phyloP scores from a whole-genome alignment of 2,888 invertebrate genomes.

The Druceiella hillmani region DNA sequence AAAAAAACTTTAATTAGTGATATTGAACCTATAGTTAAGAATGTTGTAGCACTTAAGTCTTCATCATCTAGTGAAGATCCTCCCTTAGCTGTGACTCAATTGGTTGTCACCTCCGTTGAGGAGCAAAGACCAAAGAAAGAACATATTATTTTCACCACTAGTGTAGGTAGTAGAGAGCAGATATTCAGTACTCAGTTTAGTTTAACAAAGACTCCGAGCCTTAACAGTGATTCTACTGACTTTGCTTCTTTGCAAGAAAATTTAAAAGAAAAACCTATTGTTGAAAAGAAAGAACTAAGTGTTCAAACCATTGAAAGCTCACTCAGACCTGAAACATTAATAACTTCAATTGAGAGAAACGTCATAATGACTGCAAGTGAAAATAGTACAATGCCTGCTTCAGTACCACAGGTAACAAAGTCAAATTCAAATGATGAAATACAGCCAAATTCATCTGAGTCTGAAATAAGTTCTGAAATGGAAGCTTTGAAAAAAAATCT shows the following conservation, averaged over 20 bases:
- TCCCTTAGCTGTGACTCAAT: background rate
- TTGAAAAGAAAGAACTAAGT: too few species aligned
- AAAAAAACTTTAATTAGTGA: background rate
- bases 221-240: constrained; percentile 59
- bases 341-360: too few species aligned
- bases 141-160: constrained; percentile 60
- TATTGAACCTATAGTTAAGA: background rate
- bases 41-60: background rate
- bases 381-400: too few species aligned
- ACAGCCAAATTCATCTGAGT: constrained; percentile 59
- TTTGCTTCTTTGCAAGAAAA: too few species aligned
- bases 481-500: constrained; percentile 38
- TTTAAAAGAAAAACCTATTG: too few species aligned
- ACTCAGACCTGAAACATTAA: too few species aligned
- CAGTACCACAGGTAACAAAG: constrained; percentile 10
- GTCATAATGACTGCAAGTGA: too few species aligned
- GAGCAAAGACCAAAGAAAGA: constrained; percentile 25
- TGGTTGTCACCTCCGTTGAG: background rate
- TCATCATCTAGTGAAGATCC: background rate
- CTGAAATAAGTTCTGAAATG: constrained; percentile 64
- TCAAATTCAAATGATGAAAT: constrained; percentile 34
- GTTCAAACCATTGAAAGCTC: too few species aligned
- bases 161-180: constrained; percentile 63
- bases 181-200: constrained; percentile 62
- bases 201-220: constrained; percentile 59